Evolutionary conservation across 2,113 vertebrate genomes (phyloP).

Genomic region (Orycteropus afer): DNA sequence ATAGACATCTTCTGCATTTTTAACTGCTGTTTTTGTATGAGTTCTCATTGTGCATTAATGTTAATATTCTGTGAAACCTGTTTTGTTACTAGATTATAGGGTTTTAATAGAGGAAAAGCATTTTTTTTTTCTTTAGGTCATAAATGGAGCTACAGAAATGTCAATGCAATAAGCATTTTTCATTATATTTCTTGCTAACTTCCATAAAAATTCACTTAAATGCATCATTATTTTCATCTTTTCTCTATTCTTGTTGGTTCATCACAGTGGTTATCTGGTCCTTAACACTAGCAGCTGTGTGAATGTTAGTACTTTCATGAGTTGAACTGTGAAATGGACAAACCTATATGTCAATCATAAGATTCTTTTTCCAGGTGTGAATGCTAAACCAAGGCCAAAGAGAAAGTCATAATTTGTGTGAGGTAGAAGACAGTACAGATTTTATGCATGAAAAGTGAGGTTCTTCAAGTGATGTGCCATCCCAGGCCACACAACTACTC

Average conservation of each 20-base stretch:
- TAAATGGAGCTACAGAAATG: neutral
- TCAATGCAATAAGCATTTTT: neutral
- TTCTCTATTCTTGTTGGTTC: neutral
- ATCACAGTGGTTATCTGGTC: neutral
- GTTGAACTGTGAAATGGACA: neutral
- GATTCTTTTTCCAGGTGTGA: neutral
- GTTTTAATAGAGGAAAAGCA: slow-evolving; percentile 2
- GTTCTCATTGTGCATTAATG: too few species aligned
- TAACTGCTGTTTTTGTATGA: too few species aligned
- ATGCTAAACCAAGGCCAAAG: neutral
- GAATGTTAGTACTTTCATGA: neutral
- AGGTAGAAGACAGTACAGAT: neutral
- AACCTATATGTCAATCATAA: neutral
- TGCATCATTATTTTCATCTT: neutral
- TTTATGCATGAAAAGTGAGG: neutral
- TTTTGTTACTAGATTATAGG: neutral
- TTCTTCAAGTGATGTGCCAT: neutral
- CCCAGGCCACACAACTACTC: neutral
- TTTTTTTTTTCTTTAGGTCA: slow-evolving; percentile 23
- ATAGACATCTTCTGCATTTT: too few species aligned
- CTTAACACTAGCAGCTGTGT: neutral
- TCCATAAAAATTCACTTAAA: neutral
- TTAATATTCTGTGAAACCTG: neutral
- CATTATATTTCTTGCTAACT: neutral
- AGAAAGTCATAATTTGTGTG: neutral